phyloP scores from a whole-genome alignment of 2,888 invertebrate species.

The Mesopsocus fuscifrons region DNA sequence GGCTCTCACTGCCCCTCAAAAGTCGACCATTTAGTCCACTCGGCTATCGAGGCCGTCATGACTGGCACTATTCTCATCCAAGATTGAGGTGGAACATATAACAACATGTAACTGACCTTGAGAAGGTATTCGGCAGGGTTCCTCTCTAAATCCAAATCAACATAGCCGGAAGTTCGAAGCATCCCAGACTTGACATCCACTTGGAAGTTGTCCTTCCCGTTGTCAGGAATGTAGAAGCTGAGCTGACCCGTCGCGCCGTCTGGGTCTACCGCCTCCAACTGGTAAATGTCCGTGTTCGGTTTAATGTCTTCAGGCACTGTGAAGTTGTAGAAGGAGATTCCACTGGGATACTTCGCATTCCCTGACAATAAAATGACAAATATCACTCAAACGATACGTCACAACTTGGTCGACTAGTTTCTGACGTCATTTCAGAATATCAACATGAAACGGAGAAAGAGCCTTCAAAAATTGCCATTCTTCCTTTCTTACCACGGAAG shows the following conservation, averaged over 20 bases:
- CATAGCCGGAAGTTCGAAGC: conserved; percentile 2
- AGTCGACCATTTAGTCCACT: too few relatives aligned
- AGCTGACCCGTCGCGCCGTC: not conserved
- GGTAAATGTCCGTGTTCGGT: not conserved
- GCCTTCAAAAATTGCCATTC: too few relatives aligned
- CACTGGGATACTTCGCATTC: not conserved
- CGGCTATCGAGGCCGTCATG: too few relatives aligned
- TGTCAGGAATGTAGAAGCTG: conserved; percentile 13
- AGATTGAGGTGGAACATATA: too few relatives aligned
- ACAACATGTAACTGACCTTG: too few relatives aligned
- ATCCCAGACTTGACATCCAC: not conserved
- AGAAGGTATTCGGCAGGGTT: not conserved
- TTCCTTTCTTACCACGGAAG: conserved; percentile 46
- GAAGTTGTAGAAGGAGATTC: conserved; percentile 8
- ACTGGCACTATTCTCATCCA: too few relatives aligned
- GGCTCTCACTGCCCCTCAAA: too few relatives aligned
- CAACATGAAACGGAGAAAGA: too few relatives aligned
- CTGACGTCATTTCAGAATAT: conserved; percentile 35
- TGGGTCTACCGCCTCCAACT: conserved; percentile 5
- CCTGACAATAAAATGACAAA: too few relatives aligned
- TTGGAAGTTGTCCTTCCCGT: conserved; percentile 16
- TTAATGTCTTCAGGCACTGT: not conserved
- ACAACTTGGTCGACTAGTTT: too few relatives aligned
- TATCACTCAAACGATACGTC: too few relatives aligned
- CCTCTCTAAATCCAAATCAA: conserved; percentile 4